Evolutionary conservation across 2,113 vertebrate genomes (phyloP).

Genomic region (Amia ocellicauda): DNA sequence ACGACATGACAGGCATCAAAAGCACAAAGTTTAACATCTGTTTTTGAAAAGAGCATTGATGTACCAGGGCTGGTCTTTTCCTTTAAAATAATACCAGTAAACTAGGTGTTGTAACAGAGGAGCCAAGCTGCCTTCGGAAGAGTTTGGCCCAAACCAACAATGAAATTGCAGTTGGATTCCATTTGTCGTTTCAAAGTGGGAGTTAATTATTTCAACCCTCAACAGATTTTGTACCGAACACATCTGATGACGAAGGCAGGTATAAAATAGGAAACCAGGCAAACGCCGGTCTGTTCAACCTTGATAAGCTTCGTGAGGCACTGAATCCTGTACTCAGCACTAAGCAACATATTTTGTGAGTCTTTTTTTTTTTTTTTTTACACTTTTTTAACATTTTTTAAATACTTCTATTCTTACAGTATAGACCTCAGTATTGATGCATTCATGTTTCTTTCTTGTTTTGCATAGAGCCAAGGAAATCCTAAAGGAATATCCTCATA

Average conservation of each 20-base stretch:
- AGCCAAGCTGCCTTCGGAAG: too few relatives aligned
- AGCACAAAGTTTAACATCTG: too few relatives aligned
- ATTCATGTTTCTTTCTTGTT: background rate
- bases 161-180: too few relatives aligned
- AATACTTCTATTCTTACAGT: too few relatives aligned
- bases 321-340: constrained; percentile 64
- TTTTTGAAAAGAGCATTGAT: too few relatives aligned
- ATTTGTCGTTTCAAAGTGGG: background rate
- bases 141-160: too few relatives aligned
- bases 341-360: constrained; percentile 69
- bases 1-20: too few relatives aligned
- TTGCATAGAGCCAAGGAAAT: constrained; percentile 57
- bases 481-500: constrained; percentile 55
- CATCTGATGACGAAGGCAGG: constrained; percentile 72
- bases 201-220: constrained; percentile 16
- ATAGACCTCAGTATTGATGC: background rate
- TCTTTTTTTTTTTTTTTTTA: constrained; percentile 29
- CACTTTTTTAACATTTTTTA: too few relatives aligned
- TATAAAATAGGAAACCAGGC: constrained; percentile 75
- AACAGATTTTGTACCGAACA: constrained; percentile 78
- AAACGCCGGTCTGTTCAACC: constrained; percentile 68
- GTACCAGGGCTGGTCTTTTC: too few relatives aligned
- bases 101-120: too few relatives aligned
- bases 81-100: too few relatives aligned
- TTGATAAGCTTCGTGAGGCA: constrained; percentile 68